These are phyloP conservation scores for Drosophila setosimentum DNA, from an alignment of 2,888 invertebrate species.

Conservation along the genomic window DNA sequence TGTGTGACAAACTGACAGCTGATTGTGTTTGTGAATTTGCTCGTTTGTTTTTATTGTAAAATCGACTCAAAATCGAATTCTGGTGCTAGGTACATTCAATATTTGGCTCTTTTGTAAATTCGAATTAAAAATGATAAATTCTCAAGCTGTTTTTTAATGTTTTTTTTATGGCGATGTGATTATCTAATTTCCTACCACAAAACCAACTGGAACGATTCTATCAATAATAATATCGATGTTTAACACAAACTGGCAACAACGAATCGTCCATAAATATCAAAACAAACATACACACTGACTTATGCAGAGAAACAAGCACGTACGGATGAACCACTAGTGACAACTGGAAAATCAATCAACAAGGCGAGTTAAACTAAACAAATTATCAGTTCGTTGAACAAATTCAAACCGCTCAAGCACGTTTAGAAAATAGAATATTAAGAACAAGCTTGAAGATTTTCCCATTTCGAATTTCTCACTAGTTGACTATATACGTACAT, in stretches of 20 bases:
- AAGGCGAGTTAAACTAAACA: constrained; percentile 36
- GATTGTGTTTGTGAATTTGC: constrained; percentile 35
- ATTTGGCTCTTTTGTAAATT: constrained; percentile 12
- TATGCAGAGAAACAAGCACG: constrained; percentile 1
- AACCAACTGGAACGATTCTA: constrained; percentile 1
- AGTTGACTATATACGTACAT: constrained; percentile 17
- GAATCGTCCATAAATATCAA: constrained; percentile 16
- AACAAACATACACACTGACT: constrained; percentile 5
- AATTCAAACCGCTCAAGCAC: constrained; percentile 35
- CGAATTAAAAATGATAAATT: constrained; percentile 16
- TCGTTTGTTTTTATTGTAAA: constrained; percentile 55
- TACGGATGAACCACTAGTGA: constrained; percentile 20
- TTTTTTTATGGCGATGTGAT: constrained; percentile 26
- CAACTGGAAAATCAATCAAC: constrained; percentile 42
- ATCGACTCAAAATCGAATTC: constrained; percentile 17
- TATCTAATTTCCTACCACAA: constrained; percentile 47
- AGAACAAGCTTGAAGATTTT: constrained; percentile 14
- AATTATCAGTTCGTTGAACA: constrained; percentile 40
- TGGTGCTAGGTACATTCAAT: constrained; percentile 24
- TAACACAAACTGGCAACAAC: constrained; percentile 31
- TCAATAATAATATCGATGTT: constrained; percentile 44
- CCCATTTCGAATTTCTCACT: constrained; percentile 18
- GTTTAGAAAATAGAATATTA: constrained; percentile 20
- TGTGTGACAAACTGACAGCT: constrained; percentile 49
- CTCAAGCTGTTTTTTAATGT: background rate